Conservation (phyloP, 2,888 invertebrate species). For the Sphecodes monilicornis region DNA sequence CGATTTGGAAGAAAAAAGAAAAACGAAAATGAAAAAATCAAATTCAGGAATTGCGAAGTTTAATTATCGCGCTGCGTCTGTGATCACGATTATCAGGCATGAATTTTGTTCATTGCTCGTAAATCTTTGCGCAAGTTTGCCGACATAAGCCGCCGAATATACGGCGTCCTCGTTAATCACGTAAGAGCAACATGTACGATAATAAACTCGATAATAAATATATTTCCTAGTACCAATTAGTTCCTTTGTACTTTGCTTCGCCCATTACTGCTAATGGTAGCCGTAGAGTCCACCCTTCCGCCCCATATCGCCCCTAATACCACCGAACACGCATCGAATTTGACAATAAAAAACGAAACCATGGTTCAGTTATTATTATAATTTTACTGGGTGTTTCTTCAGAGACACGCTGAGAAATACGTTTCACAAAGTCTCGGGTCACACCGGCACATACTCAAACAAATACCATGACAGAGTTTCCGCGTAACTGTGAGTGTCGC, state of each 20-base stretch:
- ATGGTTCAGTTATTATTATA: background rate
- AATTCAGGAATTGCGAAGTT: background rate
- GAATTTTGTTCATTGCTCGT: slow-evolving; percentile 56
- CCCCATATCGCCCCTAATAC: slow-evolving; percentile 16
- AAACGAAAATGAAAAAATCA: background rate
- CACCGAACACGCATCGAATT: background rate
- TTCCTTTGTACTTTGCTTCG: slow-evolving; percentile 73
- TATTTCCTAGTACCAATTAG: slow-evolving; percentile 78
- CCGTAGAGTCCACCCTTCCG: slow-evolving; percentile 27
- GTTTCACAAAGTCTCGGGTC: slow-evolving; percentile 16
- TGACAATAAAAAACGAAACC: background rate
- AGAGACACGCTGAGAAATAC: slow-evolving; percentile 18
- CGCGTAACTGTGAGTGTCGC: background rate
- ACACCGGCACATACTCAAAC: slow-evolving; percentile 14
- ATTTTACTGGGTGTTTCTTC: background rate
- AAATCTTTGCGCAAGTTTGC: slow-evolving; percentile 57
- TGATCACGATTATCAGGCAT: slow-evolving; percentile 64
- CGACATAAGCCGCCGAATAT: slow-evolving; percentile 43
- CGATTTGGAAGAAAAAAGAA: background rate
- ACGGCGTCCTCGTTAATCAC: slow-evolving; percentile 65
- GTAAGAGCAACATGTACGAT: slow-evolving; percentile 77
- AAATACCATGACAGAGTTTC: background rate
- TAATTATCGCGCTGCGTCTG: slow-evolving; percentile 61
- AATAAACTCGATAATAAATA: slow-evolving; percentile 80
- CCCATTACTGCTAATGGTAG: slow-evolving; percentile 65